Percentiles rank a stretch among this genome's conserved stretches.
phyloP scores from a whole-genome alignment of 2,797 vertebrate genomes.

The Amniataba percoides region DNA sequence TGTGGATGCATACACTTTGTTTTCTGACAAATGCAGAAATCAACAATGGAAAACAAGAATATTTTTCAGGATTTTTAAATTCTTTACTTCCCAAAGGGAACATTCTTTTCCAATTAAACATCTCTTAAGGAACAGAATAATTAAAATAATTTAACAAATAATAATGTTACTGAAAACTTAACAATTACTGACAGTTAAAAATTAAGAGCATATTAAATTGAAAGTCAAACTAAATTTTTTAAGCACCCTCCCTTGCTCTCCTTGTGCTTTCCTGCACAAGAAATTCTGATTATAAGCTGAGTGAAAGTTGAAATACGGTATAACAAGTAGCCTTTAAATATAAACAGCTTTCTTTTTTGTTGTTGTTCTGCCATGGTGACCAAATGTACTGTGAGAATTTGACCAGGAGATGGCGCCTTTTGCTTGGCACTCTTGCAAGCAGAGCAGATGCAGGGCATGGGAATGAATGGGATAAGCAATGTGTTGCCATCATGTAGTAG shows the following conservation, averaged over 20 bases:
- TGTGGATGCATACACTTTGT: neutral
- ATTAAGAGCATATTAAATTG: fast-evolving
- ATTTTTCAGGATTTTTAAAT: neutral
- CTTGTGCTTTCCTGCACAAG: neutral
- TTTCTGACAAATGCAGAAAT: neutral
- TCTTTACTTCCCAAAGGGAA: neutral
- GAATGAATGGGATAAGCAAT: neutral
- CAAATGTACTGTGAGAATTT: slow-evolving; percentile 38
- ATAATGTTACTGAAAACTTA: neutral
- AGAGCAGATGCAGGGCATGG: neutral
- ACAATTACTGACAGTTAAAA: neutral
- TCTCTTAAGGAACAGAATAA: neutral
- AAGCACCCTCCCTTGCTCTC: neutral
- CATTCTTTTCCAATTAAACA: neutral
- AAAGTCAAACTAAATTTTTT: neutral
- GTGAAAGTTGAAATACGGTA: neutral
- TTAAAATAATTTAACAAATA: neutral
- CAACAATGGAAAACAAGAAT: neutral
- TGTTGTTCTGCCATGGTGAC: neutral
- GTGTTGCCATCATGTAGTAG: neutral
- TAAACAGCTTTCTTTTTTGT: neutral
- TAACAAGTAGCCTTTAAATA: neutral
- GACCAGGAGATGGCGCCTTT: slow-evolving; percentile 80
- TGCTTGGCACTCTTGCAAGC: slow-evolving; percentile 25
- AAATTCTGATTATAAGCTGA: neutral